Evolutionary conservation across 2,888 invertebrate genomes (phyloP), one percentile per base, ranked within the genome.

Genomic region (Cylloceria caligata): DNA sequence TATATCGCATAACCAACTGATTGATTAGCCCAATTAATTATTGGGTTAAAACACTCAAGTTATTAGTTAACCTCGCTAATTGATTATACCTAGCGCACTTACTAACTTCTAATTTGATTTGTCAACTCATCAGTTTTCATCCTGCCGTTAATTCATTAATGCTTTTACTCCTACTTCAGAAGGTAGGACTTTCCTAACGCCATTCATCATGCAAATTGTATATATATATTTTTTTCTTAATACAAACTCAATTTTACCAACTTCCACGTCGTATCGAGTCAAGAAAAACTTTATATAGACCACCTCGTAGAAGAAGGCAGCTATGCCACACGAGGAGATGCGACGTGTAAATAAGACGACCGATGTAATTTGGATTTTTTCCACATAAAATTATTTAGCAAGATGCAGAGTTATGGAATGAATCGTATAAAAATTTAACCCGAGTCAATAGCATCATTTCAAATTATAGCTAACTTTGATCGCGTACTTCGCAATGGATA

Each of bases 171-270:
- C 24, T 21, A 11, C 49, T 2, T 52, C 24, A 2, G 6, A 52
- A 52, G 3, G 52, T 52, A 3, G 9, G 55, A 3, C 3, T 52
- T 24, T 19, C 49, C 24, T 52, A 52, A 2, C 21, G 11, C 3
- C n/a, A 55, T 24, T 5, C 55, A 27, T 16, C 27, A 52, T 52
- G 24, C 21, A 52, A 52, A 52, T n/a, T n/a, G n/a, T n/a, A n/a
- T n/a, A n/a, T n/a, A n/a, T n/a, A 11, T 52, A 19, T 13, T 24
- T 55, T 3, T 24, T 11, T 55, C n/a, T 3, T 27, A 55, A 24
- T 49, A 27, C 2, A 55, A 55, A 55, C 55, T 55, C 55, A 27
- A 55, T 55, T 27, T 55, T 13, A 13, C 57, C n/a, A n/a, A 34
- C 36, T 60, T 57, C 21, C 34, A 34, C 30, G 34, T 34, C 16